These are phyloP conservation scores for Pterocles gutturalis DNA, from an alignment of 2,113 vertebrate genomes.

Conservation along the genomic window DNA sequence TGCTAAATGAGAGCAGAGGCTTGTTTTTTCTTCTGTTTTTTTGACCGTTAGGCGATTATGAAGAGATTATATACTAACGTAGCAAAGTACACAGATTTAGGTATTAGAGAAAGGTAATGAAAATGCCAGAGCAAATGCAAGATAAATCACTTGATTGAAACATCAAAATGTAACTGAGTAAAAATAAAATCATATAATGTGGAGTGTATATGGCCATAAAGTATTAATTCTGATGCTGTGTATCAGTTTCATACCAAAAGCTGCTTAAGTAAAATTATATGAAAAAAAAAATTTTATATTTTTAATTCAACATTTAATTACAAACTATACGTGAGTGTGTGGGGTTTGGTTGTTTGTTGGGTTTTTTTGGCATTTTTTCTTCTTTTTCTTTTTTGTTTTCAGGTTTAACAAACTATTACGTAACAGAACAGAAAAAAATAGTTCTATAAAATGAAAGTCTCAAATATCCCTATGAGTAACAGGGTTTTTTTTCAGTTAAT, in stretches of 20 bases:
- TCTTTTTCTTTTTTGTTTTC: neutral
- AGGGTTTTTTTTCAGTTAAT: accelerated
- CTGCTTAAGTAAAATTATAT: neutral
- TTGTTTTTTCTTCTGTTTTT: neutral
- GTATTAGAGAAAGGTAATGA: constrained; percentile 5
- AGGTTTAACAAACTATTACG: neutral
- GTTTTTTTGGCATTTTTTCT: accelerated
- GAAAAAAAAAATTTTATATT: neutral
- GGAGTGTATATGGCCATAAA: neutral
- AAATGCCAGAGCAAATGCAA: neutral
- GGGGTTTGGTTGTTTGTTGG: too few species aligned
- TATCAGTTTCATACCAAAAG: neutral
- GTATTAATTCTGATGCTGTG: neutral
- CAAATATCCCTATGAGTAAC: neutral
- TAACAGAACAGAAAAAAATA: neutral
- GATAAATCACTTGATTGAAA: neutral
- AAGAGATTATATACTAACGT: neutral
- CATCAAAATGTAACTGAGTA: neutral
- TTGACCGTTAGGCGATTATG: neutral
- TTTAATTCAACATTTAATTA: neutral
- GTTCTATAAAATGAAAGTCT: neutral
- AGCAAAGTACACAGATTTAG: neutral
- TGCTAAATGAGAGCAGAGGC: neutral
- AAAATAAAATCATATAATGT: neutral
- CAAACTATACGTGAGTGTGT: neutral